These are phyloP conservation scores for Axis porcinus DNA, from an alignment of 2,113 vertebrate species.

Conservation along the genomic window DNA sequence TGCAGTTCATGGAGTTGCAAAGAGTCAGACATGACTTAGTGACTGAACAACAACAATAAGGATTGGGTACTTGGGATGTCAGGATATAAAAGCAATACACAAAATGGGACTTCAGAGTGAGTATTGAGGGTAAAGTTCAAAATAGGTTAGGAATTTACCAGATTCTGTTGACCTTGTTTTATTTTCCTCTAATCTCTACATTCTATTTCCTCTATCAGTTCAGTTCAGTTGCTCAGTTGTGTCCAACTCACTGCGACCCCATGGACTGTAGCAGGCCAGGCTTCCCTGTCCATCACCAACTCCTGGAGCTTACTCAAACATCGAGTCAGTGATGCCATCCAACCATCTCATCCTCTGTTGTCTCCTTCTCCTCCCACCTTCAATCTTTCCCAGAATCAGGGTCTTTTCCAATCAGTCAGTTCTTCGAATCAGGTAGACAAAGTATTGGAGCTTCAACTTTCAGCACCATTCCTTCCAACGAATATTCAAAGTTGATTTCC, in stretches of 20 bases:
- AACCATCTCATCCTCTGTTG: background rate
- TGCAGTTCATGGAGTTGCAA: background rate
- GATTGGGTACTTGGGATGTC: background rate
- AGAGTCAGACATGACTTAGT: background rate
- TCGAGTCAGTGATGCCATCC: background rate
- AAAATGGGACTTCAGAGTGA: background rate
- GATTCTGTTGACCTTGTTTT: background rate
- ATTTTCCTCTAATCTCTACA: background rate
- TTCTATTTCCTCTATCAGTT: background rate
- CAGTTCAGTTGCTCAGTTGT: background rate
- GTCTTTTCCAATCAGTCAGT: background rate
- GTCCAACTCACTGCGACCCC: fast-evolving
- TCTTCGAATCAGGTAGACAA: background rate
- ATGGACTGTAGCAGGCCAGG: background rate
- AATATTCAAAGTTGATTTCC: background rate
- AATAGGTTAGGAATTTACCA: background rate
- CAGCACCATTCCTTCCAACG: background rate
- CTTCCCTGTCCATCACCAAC: background rate
- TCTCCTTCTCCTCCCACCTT: background rate
- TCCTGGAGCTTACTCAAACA: background rate
- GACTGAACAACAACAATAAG: background rate
- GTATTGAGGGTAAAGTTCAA: background rate
- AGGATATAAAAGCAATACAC: background rate
- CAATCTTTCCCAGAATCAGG: background rate
- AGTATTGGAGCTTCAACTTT: background rate